Conservation (phyloP, 1,140 invertebrate genomes). For the Drosophila bocqueti region DNA sequence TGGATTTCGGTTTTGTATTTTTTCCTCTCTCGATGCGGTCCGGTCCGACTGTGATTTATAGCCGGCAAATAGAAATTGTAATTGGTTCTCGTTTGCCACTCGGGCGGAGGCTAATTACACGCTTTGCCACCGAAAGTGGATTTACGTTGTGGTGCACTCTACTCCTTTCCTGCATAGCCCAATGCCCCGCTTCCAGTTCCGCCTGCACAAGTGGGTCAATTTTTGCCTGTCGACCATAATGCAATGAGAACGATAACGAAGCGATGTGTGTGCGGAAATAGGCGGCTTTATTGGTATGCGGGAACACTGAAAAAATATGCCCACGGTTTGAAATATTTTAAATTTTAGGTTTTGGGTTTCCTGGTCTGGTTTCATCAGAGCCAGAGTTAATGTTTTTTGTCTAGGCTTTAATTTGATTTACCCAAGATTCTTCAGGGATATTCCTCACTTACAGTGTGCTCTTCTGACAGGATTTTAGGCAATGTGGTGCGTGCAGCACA, state of each 20-base stretch:
- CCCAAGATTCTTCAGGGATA: background rate
- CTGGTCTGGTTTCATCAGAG: background rate
- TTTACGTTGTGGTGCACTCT: conserved; percentile 57
- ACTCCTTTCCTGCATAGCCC: conserved; percentile 17
- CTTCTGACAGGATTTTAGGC: background rate
- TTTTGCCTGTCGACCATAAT: conserved; percentile 52
- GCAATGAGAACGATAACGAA: conserved; percentile 58
- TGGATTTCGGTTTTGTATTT: conserved; percentile 7
- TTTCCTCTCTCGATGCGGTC: background rate
- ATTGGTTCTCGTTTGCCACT: conserved; percentile 62
- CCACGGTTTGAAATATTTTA: background rate
- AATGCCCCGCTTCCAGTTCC: background rate
- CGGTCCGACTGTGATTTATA: conserved; percentile 60
- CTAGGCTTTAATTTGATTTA: background rate
- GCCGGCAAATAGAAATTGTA: conserved; percentile 70
- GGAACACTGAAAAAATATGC: background rate
- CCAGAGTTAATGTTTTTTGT: background rate
- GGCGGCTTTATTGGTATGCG: background rate
- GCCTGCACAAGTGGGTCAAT: conserved; percentile 23
- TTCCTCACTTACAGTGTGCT: background rate
- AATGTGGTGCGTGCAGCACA: conserved; percentile 12
- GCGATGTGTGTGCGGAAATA: conserved; percentile 29
- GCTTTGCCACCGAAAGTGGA: conserved; percentile 67
- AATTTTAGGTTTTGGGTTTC: background rate
- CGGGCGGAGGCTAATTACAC: conserved; percentile 61